Percentiles rank a stretch among this genome's conserved stretches.
Conservation (phyloP, 2,888 invertebrate species). For the Germaria angustata region DNA sequence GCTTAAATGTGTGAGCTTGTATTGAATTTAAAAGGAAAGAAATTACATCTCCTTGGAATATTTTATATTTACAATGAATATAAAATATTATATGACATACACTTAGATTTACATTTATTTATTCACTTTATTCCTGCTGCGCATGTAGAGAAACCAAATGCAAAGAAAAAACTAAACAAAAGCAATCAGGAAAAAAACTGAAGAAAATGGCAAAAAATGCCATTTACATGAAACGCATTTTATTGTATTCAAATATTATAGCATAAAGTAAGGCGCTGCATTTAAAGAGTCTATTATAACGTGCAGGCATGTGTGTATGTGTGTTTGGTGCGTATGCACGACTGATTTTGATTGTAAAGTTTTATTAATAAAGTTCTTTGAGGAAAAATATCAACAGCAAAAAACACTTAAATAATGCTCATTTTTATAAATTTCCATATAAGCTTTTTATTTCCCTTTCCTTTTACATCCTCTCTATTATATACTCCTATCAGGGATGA, state of each 20-base stretch:
- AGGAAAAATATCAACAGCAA: constrained; percentile 3
- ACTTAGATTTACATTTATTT: background rate
- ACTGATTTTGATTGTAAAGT: constrained; percentile 48
- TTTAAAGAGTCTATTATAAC: constrained; percentile 21
- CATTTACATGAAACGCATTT: constrained; percentile 38
- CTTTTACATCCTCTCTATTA: background rate
- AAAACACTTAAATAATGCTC: constrained; percentile 21
- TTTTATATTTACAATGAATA: constrained; percentile 39
- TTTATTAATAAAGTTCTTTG: constrained; percentile 60
- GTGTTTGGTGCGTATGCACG: constrained; percentile 42
- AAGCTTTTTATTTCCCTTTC: background rate
- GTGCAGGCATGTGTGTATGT: background rate
- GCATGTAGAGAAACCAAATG: constrained; percentile 5
- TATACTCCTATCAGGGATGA: background rate
- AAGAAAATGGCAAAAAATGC: background rate
- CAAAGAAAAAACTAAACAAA: background rate
- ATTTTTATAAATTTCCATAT: background rate
- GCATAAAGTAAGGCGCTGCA: constrained; percentile 5
- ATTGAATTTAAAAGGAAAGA: constrained; percentile 25
- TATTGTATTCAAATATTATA: constrained; percentile 36
- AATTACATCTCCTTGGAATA: constrained; percentile 42
- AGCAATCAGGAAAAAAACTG: background rate
- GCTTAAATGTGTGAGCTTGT: background rate
- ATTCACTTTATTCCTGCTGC: background rate
- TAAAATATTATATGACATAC: constrained; percentile 37